Conservation (phyloP, 2,888 invertebrate genomes). For the Drosophila ezoana region DNA sequence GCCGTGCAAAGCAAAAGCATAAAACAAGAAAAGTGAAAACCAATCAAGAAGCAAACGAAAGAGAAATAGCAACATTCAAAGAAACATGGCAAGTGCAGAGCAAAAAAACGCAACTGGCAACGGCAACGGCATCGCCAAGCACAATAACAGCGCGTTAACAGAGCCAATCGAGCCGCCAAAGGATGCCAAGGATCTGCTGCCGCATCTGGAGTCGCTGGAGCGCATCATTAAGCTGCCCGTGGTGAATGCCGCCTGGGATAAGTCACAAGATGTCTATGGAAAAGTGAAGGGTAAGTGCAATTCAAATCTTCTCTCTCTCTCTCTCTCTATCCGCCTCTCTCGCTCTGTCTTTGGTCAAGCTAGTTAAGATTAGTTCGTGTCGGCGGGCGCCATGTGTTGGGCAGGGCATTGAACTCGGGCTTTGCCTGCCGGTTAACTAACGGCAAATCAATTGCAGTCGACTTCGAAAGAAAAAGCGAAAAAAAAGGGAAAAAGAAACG, state of each 20-base stretch:
- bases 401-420: conserved; percentile 64
- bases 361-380: conserved; percentile 15
- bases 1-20: conserved; percentile 65
- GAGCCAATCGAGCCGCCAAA: conserved; percentile 57
- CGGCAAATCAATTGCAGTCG: conserved; percentile 52
- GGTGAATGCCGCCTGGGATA: conserved; percentile 87
- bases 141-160: conserved; percentile 33
- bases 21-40: conserved; percentile 59
- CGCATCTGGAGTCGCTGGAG: conserved; percentile 86
- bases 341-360: neutral
- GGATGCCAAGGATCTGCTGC: conserved; percentile 83
- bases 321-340: too few relatives aligned
- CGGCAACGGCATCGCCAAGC: conserved; percentile 50
- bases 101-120: conserved; percentile 63
- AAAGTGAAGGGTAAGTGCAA: conserved; percentile 86
- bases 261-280: conserved; percentile 86
- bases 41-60: conserved; percentile 42
- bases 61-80: conserved; percentile 28
- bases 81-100: conserved; percentile 75
- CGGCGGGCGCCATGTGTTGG: conserved; percentile 27
- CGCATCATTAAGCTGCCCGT: conserved; percentile 87
- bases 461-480: conserved; percentile 20
- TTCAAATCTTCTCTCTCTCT: too few relatives aligned
- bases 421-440: conserved; percentile 40
- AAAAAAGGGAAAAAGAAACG: conserved; percentile 38